Conservation (phyloP, 2,797 vertebrate genomes). For the Tokudaia tokunoshimensis region DNA sequence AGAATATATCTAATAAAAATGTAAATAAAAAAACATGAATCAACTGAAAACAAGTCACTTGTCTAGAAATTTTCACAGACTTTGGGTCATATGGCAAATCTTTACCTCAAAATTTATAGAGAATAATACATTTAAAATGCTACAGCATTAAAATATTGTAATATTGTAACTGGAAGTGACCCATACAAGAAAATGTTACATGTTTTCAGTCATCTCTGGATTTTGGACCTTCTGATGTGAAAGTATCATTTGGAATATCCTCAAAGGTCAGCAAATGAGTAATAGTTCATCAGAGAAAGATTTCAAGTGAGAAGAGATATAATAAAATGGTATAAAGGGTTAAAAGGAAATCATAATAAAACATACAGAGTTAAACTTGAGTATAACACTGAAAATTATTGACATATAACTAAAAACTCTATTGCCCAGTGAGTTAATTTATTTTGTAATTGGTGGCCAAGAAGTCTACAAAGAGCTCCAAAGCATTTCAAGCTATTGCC, state of each 20-base stretch:
- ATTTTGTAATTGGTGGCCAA: background rate
- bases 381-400: background rate
- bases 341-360: background rate
- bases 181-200: background rate
- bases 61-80: background rate
- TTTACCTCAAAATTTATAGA: background rate
- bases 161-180: background rate
- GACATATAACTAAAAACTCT: background rate
- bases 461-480: background rate
- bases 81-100: background rate
- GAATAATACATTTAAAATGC: background rate
- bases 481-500: background rate
- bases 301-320: background rate
- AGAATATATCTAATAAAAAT: too few relatives aligned
- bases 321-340: background rate
- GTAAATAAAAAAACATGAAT: background rate
- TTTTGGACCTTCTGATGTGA: background rate
- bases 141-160: background rate
- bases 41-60: background rate
- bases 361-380: background rate
- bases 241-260: background rate
- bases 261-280: background rate
- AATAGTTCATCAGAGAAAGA: background rate
- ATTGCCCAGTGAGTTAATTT: background rate
- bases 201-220: background rate